Conservation (phyloP, 2,888 invertebrate species). For the Drosophila recens region DNA sequence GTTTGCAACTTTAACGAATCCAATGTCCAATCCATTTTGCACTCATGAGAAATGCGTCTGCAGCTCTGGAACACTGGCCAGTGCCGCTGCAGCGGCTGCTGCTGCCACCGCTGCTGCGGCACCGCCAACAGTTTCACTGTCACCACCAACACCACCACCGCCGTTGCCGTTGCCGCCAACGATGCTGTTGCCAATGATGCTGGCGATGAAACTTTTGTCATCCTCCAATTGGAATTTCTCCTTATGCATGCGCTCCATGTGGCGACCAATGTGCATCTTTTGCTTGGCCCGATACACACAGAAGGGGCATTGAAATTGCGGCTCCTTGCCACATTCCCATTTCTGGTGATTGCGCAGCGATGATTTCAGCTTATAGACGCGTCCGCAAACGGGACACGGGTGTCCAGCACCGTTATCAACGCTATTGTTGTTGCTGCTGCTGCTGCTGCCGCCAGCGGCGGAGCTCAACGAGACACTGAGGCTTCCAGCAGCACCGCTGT, state of each 20-base stretch:
- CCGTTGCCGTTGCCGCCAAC: constrained; percentile 18
- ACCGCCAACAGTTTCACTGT: constrained; percentile 32
- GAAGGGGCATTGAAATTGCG: constrained; percentile 92
- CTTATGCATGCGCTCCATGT: constrained; percentile 93
- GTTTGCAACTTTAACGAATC: constrained; percentile 31
- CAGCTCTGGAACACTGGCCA: constrained; percentile 75
- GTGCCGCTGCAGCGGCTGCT: constrained; percentile 55
- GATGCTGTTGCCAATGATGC: constrained; percentile 54
- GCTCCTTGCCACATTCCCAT: constrained; percentile 94
- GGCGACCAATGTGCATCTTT: constrained; percentile 93
- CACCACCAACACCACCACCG: constrained; percentile 38
- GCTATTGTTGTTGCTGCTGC: constrained; percentile 59
- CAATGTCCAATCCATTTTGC: constrained; percentile 3
- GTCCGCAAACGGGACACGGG: constrained; percentile 92
- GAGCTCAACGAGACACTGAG: constrained; percentile 20
- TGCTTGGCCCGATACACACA: constrained; percentile 94
- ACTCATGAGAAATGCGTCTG: constrained; percentile 83
- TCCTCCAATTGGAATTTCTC: constrained; percentile 86
- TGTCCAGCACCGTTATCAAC: constrained; percentile 87
- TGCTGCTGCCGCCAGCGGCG: constrained; percentile 60
- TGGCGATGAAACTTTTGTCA: constrained; percentile 81
- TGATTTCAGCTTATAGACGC: constrained; percentile 94
- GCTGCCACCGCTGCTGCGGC: constrained; percentile 56
- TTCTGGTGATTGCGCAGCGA: constrained; percentile 93
- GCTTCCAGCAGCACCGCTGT: constrained; percentile 27